These are phyloP conservation scores for Campoplex nolae DNA, from an alignment of 2,888 invertebrate genomes.

Conservation along the genomic window DNA sequence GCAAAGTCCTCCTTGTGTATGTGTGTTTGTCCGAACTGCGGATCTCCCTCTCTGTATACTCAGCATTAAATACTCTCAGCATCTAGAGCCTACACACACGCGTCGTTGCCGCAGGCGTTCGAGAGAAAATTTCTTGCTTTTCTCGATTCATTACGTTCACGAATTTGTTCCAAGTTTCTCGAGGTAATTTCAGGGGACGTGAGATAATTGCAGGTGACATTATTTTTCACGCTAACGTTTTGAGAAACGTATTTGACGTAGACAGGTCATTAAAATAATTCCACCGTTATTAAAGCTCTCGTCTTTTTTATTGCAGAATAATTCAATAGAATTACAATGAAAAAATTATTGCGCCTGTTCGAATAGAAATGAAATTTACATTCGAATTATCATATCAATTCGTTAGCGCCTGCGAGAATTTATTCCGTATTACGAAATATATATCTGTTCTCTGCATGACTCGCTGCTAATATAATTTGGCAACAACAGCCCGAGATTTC, in stretches of 20 bases:
- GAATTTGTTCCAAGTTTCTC: not conserved
- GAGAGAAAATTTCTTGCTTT: conserved; percentile 22
- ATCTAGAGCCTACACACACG: not conserved
- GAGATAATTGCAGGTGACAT: not conserved
- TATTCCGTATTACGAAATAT: not conserved
- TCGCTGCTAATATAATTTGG: not conserved
- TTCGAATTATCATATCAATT: not conserved
- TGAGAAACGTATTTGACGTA: not conserved
- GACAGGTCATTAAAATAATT: not conserved
- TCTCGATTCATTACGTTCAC: conserved; percentile 4
- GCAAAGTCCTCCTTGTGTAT: conserved; percentile 16
- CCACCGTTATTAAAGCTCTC: not conserved
- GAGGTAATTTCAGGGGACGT: not conserved
- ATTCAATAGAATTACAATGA: too few relatives aligned
- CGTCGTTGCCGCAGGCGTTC: conserved; percentile 9
- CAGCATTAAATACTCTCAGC: conserved; percentile 23
- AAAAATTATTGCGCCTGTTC: too few relatives aligned
- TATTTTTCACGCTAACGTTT: not conserved
- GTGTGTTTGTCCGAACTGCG: conserved; percentile 21
- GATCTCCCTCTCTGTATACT: conserved; percentile 23
- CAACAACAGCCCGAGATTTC: not conserved
- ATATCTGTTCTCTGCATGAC: not conserved
- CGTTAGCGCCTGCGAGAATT: too few relatives aligned
- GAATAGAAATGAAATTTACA: not conserved
- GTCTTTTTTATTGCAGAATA: not conserved